Conservation (phyloP, 2,113 vertebrate species). For the Alligator sinensis region DNA sequence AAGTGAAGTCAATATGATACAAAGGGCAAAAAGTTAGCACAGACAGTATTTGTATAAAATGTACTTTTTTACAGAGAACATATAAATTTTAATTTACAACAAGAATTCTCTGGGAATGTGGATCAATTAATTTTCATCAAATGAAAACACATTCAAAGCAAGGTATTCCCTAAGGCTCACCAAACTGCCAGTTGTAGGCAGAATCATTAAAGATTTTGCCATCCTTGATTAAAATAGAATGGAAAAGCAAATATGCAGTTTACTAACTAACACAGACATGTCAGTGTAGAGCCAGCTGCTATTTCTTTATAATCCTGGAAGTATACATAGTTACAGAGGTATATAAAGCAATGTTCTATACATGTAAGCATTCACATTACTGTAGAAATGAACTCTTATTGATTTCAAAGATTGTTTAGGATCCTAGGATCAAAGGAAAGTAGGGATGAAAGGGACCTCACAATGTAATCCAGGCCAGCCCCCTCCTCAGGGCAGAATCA, state of each 20-base stretch:
- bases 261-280: neutral
- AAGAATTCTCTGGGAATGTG: constrained; percentile 10
- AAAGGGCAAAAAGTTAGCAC: neutral
- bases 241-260: neutral
- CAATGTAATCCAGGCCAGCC: too few species aligned
- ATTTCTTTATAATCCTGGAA: neutral
- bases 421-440: too few species aligned
- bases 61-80: constrained; percentile 20
- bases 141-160: constrained; percentile 3
- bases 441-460: too few species aligned
- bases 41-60: constrained; percentile 17
- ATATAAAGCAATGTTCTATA: neutral
- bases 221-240: constrained; percentile 15
- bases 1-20: neutral
- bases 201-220: neutral
- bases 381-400: neutral
- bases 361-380: neutral
- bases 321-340: neutral
- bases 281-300: neutral
- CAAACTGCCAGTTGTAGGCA: constrained; percentile 25
- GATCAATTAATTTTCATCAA: constrained; percentile 32
- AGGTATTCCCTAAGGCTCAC: constrained; percentile 10
- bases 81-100: constrained; percentile 20
- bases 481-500: too few species aligned
- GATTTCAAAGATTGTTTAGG: neutral